phyloP scores from a whole-genome alignment of 2,113 vertebrate genomes.

The Gymnobelideus leadbeateri region DNA sequence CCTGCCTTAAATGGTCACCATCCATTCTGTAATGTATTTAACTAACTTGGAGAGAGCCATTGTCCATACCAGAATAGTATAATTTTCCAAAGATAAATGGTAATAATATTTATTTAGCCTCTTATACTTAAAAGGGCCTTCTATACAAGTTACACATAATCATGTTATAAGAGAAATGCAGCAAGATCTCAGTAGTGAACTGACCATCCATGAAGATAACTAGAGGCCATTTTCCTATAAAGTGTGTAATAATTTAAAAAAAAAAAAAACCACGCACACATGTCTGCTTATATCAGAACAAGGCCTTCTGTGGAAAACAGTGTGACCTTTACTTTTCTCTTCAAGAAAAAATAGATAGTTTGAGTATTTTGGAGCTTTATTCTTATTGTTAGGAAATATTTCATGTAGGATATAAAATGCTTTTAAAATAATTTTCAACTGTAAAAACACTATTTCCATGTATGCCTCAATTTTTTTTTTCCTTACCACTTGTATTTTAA shows the following conservation, averaged over 20 bases:
- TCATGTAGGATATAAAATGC: constrained; percentile 25
- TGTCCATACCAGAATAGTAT: constrained; percentile 33
- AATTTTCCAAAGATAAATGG: constrained; percentile 45
- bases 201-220: not conserved
- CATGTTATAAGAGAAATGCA: not conserved
- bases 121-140: constrained; percentile 21
- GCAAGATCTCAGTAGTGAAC: not conserved
- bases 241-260: not conserved
- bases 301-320: not conserved
- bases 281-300: not conserved
- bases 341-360: not conserved
- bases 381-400: not conserved
- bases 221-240: not conserved
- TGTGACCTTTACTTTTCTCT: not conserved
- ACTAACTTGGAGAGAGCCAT: not conserved
- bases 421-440: constrained; percentile 28
- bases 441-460: not conserved
- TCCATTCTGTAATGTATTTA: not conserved
- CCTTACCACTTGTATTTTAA: constrained; percentile 57
- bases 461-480: constrained; percentile 39
- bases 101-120: constrained; percentile 33
- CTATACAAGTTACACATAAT: not conserved
- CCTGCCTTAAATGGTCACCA: not conserved
- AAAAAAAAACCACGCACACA: not conserved
- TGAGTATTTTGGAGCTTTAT: constrained; percentile 20